These are phyloP conservation scores for Lasioglossum baleicum DNA, from an alignment of 1,140 invertebrate species.

Conservation along the genomic window DNA sequence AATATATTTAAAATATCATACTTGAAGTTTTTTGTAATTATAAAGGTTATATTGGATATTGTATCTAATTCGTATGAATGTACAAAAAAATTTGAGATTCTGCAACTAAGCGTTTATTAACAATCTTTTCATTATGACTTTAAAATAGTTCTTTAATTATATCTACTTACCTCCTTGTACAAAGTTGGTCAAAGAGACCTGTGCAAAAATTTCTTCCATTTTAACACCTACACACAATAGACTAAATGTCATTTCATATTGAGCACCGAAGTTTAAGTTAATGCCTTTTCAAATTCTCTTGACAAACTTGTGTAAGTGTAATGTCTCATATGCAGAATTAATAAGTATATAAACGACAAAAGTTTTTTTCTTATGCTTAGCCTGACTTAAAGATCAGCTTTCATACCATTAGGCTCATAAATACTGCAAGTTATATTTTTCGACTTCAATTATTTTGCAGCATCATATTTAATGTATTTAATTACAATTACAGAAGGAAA, in stretches of 20 bases:
- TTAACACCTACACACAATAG: constrained; percentile 19
- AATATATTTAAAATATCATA: too few relatives aligned
- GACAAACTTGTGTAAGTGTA: too few relatives aligned
- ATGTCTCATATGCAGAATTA: too few relatives aligned
- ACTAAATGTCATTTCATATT: constrained; percentile 30
- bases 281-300: constrained; percentile 9
- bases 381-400: too few relatives aligned
- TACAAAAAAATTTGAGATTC: constrained; percentile 55
- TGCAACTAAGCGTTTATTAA: constrained; percentile 45
- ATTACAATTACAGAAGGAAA: too few relatives aligned
- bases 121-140: constrained; percentile 33
- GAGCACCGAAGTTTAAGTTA: neutral
- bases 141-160: constrained; percentile 55
- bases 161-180: constrained; percentile 29
- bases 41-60: too few relatives aligned
- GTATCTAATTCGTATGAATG: constrained; percentile 49
- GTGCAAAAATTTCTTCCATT: constrained; percentile 48
- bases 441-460: too few relatives aligned
- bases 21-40: too few relatives aligned
- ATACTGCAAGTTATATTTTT: too few relatives aligned
- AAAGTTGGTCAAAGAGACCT: constrained; percentile 51
- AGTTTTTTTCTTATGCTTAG: too few relatives aligned
- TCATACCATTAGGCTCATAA: too few relatives aligned
- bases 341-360: constrained; percentile 1
- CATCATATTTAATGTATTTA: too few relatives aligned